These are phyloP conservation scores for Ascidia mentula DNA, from an alignment of 23 tunicate genomes.

Conservation along the genomic window DNA sequence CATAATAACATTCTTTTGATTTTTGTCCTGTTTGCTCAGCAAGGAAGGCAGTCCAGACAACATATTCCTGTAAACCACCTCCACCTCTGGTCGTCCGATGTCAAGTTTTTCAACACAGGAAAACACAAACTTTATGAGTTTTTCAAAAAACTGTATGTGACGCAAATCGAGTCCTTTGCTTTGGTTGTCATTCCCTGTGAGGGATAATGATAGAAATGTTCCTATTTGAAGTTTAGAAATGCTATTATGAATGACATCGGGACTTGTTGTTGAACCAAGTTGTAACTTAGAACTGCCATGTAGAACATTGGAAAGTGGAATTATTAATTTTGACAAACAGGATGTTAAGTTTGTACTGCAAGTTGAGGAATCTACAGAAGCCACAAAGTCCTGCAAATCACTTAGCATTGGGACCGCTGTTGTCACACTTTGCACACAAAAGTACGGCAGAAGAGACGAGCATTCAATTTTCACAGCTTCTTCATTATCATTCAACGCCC, in stretches of 20 bases:
- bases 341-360: background rate
- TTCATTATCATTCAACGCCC: constrained; percentile 22
- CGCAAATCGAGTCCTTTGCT: background rate
- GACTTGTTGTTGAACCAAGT: background rate
- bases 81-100: background rate
- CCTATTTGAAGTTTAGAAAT: background rate
- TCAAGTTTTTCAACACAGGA: background rate
- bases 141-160: background rate
- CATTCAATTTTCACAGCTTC: background rate
- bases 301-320: background rate
- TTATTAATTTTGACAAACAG: background rate
- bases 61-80: background rate
- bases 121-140: background rate
- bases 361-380: background rate
- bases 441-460: constrained; percentile 18
- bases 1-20: background rate
- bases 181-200: background rate
- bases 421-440: constrained; percentile 13
- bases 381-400: background rate
- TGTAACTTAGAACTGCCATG: background rate
- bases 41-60: background rate
- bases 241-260: background rate
- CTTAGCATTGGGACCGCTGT: background rate
- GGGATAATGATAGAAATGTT: background rate
- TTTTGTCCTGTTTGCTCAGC: background rate